Conservation (phyloP, 2,797 vertebrate species). For the Austrolebias charrua region DNA sequence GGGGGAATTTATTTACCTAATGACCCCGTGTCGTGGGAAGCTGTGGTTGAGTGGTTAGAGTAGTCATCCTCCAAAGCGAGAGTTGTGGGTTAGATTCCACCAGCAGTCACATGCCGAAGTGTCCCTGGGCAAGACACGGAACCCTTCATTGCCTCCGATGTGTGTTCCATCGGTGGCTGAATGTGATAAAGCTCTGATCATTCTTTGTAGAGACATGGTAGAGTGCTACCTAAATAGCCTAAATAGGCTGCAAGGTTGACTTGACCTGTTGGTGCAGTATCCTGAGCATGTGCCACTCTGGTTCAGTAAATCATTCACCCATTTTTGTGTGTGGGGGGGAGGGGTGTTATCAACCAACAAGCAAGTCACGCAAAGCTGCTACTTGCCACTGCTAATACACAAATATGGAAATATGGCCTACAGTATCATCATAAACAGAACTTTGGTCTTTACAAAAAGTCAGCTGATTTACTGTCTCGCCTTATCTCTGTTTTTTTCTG, state of each 20-base stretch:
- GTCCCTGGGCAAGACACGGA: too few relatives aligned
- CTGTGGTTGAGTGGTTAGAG: too few relatives aligned
- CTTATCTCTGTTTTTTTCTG: not conserved
- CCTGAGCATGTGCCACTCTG: not conserved
- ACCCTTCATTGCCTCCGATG: too few relatives aligned
- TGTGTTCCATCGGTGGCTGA: too few relatives aligned
- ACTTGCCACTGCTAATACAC: not conserved
- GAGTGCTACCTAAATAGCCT: too few relatives aligned
- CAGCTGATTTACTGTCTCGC: constrained; percentile 28
- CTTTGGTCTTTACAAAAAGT: constrained; percentile 29
- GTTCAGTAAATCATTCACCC: not conserved
- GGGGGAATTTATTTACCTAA: not conserved
- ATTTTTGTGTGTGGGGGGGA: not conserved
- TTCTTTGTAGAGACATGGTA: too few relatives aligned
- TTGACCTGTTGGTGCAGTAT: constrained; percentile 2
- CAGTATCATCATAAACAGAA: not conserved
- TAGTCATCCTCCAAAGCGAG: too few relatives aligned
- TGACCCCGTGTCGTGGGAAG: too few relatives aligned
- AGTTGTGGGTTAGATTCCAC: too few relatives aligned
- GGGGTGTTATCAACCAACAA: too few relatives aligned
- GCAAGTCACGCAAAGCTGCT: not conserved
- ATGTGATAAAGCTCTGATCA: too few relatives aligned
- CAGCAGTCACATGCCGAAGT: too few relatives aligned
- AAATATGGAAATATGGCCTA: not conserved
- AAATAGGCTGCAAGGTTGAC: not conserved